Evolutionary conservation across 2,888 invertebrate species (phyloP).

Genomic region (Amphimallon solstitiale): DNA sequence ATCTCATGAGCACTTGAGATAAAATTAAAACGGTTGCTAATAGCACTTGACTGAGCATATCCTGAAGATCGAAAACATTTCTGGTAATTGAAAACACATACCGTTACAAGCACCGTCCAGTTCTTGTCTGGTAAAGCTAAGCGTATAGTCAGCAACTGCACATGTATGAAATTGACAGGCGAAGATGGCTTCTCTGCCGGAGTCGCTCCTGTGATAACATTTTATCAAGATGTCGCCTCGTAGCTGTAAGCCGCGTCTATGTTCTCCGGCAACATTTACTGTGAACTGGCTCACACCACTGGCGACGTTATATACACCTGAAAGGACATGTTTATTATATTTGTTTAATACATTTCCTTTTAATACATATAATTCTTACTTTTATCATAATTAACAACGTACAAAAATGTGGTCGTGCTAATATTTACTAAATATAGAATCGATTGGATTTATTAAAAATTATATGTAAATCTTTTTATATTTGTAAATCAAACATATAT

Average conservation of each 20-base stretch:
- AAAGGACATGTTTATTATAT: slow-evolving; percentile 39
- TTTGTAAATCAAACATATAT: too few species aligned
- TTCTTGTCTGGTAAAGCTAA: slow-evolving; percentile 86
- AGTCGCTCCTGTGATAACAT: slow-evolving; percentile 78
- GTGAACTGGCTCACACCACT: slow-evolving; percentile 75
- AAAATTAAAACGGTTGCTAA: slow-evolving; percentile 18
- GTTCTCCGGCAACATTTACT: slow-evolving; percentile 75
- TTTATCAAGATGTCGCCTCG: slow-evolving; percentile 92
- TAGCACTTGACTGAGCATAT: slow-evolving; percentile 8
- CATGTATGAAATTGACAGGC: slow-evolving; percentile 95
- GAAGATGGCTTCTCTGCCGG: slow-evolving; percentile 77
- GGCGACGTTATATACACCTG: slow-evolving; percentile 76
- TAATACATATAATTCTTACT: too few species aligned
- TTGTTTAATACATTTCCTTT: too few species aligned
- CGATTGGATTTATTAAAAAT: too few species aligned
- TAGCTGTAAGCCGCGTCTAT: slow-evolving; percentile 74
- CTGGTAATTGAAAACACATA: slow-evolving; percentile 59
- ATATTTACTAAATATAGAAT: too few species aligned
- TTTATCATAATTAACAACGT: too few species aligned
- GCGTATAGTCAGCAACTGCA: slow-evolving; percentile 85
- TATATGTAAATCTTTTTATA: too few species aligned
- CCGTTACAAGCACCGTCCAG: slow-evolving; percentile 87
- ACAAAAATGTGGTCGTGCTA: too few species aligned
- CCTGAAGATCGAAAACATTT: slow-evolving; percentile 2
- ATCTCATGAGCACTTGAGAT: slow-evolving; percentile 10